Base-by-base conservation (phyloP, 2,797 vertebrate genomes). In the Notolepis coatsorum region DNA sequence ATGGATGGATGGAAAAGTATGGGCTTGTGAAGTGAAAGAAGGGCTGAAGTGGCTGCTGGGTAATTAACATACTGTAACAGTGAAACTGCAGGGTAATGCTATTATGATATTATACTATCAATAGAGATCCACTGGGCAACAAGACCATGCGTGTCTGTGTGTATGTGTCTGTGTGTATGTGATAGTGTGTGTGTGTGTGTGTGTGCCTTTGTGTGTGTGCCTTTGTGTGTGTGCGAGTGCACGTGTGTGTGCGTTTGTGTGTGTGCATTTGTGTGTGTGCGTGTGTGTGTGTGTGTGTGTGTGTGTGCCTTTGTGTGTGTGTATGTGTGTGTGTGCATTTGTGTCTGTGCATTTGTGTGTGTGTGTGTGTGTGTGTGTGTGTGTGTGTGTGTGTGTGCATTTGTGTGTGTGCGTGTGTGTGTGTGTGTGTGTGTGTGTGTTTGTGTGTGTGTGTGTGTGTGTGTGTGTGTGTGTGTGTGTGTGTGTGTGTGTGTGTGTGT, bases 1-100 rank as follows among this genome's bases (percentile, higher is more conserved):
- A 86, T 87, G 80, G 80, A 86, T 87, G 80, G 80, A 83, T 77
- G n/a, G 12, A 47, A n/a, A 10, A 25, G 3, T 43, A 17, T 9
- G 41, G 13, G 20, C 95, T 94, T 95, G 93, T 93, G 93, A 92
- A 95, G 95, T 94, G 94, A 95, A 91, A 95, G 96, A 94, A 88
- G 91, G 96, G 93, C 92, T 93, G 93, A 94, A 93, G 91, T 84
- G 93, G 95, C 90, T 92, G 88, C n/a, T 65, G 65, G 49, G 53
- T 74, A 71, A 81, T 73, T 68, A 86, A 77, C 23, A 59, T 49
- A 15, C 43, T 52, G 62, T 37, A 75, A 71, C 75, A 59, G 90
- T 88, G 93, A 93, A 90, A 93, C 92, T 94, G 95, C 93, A 91
- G 90, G 86, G 89, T n/a, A n/a, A n/a, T n/a, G n/a, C n/a, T 91